These are phyloP conservation scores for Oryzias celebensis DNA, from an alignment of 2,113 vertebrate genomes.

Conservation along the genomic window DNA sequence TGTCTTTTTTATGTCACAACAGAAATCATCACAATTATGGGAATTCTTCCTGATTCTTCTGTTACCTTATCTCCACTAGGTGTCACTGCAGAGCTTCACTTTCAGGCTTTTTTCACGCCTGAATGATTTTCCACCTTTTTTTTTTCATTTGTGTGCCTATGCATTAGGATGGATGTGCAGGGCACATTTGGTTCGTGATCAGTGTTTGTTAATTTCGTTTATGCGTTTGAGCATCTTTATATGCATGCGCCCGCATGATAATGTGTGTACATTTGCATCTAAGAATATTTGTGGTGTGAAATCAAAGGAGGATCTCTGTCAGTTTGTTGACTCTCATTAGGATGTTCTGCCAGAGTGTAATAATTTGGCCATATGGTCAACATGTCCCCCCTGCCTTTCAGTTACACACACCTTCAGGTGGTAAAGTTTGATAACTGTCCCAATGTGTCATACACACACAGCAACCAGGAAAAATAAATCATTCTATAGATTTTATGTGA, in stretches of 20 bases:
- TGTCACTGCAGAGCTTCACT: conserved; percentile 54
- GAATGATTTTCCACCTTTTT: conserved; percentile 13
- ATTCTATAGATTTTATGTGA: conserved; percentile 14
- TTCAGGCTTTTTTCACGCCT: background rate
- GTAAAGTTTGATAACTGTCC: conserved; percentile 20
- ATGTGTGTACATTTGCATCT: conserved; percentile 11
- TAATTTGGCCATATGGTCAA: conserved; percentile 59
- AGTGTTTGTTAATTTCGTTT: conserved; percentile 16
- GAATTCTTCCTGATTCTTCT: too few relatives aligned
- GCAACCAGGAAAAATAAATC: background rate
- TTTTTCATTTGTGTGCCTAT: conserved; percentile 2
- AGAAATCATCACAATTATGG: too few relatives aligned
- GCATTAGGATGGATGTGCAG: background rate
- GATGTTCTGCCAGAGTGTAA: conserved; percentile 53
- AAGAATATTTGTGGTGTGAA: conserved; percentile 6
- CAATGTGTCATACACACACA: conserved; percentile 19
- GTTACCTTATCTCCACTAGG: conserved; percentile 50
- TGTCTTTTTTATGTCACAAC: too few relatives aligned
- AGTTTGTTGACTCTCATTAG: conserved; percentile 59
- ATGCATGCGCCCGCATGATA: conserved; percentile 11
- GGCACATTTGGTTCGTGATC: background rate
- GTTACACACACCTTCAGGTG: conserved; percentile 34
- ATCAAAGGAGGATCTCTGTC: conserved; percentile 52
- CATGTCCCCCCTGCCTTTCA: conserved; percentile 15
- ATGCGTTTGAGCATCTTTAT: conserved; percentile 6